Percentiles rank a stretch among this genome's conserved stretches.
These are phyloP conservation scores for Lycia hirtaria DNA, from an alignment of 2,888 invertebrate genomes.

Conservation along the genomic window DNA sequence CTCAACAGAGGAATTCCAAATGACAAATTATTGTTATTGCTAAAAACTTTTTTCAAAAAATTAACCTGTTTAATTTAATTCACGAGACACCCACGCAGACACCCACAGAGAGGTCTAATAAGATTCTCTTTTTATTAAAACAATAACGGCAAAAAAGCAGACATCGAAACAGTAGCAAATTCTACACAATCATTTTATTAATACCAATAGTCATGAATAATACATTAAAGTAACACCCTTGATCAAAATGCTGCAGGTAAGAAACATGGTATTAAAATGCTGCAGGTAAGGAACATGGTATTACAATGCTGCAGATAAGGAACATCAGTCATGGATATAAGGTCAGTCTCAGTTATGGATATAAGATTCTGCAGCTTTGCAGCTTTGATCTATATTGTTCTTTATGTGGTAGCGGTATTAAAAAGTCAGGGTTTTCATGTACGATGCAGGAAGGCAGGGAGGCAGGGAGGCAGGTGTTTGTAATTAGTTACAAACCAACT, in stretches of 20 bases:
- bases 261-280: not conserved
- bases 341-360: no score
- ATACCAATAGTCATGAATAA: not conserved
- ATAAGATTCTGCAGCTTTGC: no score
- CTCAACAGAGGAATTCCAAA: conserved; percentile 3
- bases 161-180: conserved; percentile 13
- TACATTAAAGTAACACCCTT: not conserved
- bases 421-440: no score
- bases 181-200: conserved; percentile 6
- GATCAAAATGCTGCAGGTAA: not conserved
- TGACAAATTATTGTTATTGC: conserved; percentile 12
- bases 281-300: no score
- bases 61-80: conserved; percentile 10
- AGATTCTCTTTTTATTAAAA: conserved; percentile 6
- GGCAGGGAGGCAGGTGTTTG: no score
- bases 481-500: no score
- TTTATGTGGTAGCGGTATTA: no score
- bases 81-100: conserved; percentile 12
- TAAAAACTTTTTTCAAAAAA: conserved; percentile 9
- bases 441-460: no score
- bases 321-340: no score
- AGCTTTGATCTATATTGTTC: no score
- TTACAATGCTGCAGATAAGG: no score
- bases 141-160: conserved; percentile 7
- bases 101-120: conserved; percentile 10